phyloP scores from a whole-genome alignment of 2,113 vertebrate genomes.

The Tupaia chinensis region DNA sequence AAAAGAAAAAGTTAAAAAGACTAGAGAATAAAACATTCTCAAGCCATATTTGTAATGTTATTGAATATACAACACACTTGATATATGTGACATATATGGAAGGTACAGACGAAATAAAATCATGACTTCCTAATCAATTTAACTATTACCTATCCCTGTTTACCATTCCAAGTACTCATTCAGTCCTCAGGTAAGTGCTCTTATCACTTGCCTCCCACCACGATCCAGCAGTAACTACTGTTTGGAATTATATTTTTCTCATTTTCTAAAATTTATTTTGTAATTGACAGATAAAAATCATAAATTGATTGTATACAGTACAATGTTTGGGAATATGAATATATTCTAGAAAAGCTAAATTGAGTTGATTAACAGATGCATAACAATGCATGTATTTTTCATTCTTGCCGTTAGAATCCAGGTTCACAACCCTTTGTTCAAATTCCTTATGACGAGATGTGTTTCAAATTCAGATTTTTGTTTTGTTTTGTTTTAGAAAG shows the following conservation, averaged over 20 bases:
- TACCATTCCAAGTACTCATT: background rate
- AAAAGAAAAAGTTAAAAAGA: background rate
- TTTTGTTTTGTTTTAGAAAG: background rate
- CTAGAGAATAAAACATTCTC: background rate
- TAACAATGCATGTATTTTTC: background rate
- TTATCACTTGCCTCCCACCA: background rate
- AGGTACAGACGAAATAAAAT: slow-evolving; percentile 20
- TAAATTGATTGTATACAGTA: background rate
- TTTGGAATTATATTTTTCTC: background rate
- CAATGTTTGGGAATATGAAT: background rate
- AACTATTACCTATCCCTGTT: background rate
- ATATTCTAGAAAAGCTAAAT: background rate
- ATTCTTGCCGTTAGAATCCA: background rate
- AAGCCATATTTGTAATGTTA: background rate
- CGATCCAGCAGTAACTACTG: background rate
- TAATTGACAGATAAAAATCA: background rate
- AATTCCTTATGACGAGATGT: background rate
- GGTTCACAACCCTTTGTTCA: background rate
- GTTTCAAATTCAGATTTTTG: background rate
- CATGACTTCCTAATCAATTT: too few species aligned
- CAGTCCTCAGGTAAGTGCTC: background rate
- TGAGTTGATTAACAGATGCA: background rate
- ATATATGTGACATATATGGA: background rate
- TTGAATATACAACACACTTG: background rate
- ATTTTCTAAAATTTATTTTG: background rate